Conservation (phyloP, 1,140 invertebrate genomes). For the Sitophilus oryzae region DNA sequence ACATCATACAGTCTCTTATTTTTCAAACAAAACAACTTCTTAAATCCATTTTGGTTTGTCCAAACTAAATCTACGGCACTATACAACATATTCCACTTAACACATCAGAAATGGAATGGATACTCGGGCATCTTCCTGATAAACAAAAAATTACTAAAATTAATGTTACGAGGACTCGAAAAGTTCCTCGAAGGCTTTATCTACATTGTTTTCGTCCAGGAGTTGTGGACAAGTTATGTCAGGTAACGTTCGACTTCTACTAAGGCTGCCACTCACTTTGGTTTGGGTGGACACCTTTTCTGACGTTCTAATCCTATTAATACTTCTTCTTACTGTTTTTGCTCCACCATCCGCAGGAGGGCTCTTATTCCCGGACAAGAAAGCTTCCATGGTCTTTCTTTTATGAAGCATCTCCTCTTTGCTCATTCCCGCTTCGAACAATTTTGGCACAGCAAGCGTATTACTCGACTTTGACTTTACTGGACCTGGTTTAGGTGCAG, state of each 20-base stretch:
- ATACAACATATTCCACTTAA: slow-evolving; percentile 32
- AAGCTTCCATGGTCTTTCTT: slow-evolving; percentile 72
- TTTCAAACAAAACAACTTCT: slow-evolving; percentile 22
- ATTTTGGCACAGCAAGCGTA: slow-evolving; percentile 61
- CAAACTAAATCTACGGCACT: slow-evolving; percentile 24
- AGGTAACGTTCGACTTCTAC: slow-evolving; percentile 69
- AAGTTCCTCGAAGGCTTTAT: slow-evolving; percentile 69
- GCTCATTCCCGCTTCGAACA: slow-evolving; percentile 71
- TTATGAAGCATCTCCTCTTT: slow-evolving; percentile 67
- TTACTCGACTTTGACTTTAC: slow-evolving; percentile 68
- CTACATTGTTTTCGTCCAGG: slow-evolving; percentile 64
- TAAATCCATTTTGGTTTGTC: slow-evolving; percentile 4
- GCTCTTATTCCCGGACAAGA: slow-evolving; percentile 50
- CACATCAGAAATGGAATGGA: slow-evolving; percentile 29
- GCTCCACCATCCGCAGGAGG: slow-evolving; percentile 20
- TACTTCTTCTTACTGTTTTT: slow-evolving; percentile 41
- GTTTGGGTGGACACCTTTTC: slow-evolving; percentile 48
- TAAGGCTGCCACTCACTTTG: slow-evolving; percentile 43
- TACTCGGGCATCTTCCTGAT: slow-evolving; percentile 12
- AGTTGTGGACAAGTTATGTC: slow-evolving; percentile 56
- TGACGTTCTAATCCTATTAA: slow-evolving; percentile 47
- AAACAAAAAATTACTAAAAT: slow-evolving; percentile 22
- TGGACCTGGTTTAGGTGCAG: slow-evolving; percentile 21
- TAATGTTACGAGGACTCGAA: slow-evolving; percentile 46
- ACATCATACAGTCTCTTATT: background rate